These are phyloP conservation scores for Diadromus collaris DNA, from an alignment of 2,888 invertebrate genomes.

Conservation along the genomic window DNA sequence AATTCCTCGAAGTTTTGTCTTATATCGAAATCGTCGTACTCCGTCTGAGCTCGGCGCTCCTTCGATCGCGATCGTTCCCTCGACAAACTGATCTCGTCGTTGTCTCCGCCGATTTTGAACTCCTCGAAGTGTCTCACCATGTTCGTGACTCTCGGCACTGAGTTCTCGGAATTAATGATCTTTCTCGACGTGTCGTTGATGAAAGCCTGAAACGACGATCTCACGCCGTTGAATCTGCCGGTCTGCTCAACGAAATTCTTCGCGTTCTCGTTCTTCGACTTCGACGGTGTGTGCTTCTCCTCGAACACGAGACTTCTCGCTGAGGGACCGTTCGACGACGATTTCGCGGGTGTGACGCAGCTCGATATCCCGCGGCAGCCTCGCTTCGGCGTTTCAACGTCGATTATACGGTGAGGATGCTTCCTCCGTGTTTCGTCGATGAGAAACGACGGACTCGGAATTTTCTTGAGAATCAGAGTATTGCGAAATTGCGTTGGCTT, in stretches of 20 bases:
- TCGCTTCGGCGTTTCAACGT: conserved; percentile 49
- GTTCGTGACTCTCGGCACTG: conserved; percentile 73
- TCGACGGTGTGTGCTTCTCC: conserved; percentile 61
- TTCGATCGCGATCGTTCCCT: conserved; percentile 60
- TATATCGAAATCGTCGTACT: conserved; percentile 83
- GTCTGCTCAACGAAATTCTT: conserved; percentile 29
- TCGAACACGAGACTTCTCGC: conserved; percentile 73
- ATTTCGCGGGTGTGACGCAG: conserved; percentile 58
- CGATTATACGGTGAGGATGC: conserved; percentile 55
- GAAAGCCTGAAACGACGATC: conserved; percentile 70
- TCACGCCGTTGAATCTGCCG: conserved; percentile 70
- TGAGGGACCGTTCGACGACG: conserved; percentile 50
- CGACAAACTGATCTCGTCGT: conserved; percentile 62
- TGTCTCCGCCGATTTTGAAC: conserved; percentile 76
- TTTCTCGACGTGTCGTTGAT: conserved; percentile 12
- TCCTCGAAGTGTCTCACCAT: conserved; percentile 79
- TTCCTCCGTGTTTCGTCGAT: conserved; percentile 77
- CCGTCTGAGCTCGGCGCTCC: conserved; percentile 65
- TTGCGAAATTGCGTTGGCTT: conserved; percentile 82
- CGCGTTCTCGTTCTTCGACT: conserved; percentile 37
- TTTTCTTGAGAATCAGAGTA: conserved; percentile 77
- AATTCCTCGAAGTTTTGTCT: conserved; percentile 91
- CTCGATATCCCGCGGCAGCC: conserved; percentile 59
- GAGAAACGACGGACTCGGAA: conserved; percentile 79
- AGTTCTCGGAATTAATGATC: conserved; percentile 37